Conservation (phyloP, 2,888 invertebrate genomes). For the Pelosia muscerda region DNA sequence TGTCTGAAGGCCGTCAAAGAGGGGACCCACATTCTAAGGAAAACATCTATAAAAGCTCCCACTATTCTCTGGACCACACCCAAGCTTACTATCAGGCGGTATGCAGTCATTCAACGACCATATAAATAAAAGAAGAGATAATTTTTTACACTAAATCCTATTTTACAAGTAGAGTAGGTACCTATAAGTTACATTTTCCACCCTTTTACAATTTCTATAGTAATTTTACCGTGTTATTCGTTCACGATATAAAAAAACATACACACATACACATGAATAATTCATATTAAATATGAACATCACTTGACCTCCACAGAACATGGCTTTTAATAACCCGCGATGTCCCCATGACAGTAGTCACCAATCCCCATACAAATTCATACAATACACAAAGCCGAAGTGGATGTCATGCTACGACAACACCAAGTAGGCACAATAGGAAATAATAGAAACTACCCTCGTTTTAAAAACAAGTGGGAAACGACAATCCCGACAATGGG, state of each 20-base stretch:
- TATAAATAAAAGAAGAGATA: too few relatives aligned
- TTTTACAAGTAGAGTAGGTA: not conserved
- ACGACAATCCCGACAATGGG: constrained; percentile 78
- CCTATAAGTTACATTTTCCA: not conserved
- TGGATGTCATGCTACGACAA: constrained; percentile 82
- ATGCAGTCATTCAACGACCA: too few relatives aligned
- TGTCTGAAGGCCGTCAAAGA: too few relatives aligned
- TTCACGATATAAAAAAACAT: not conserved
- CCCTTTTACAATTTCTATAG: not conserved
- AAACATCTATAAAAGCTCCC: too few relatives aligned
- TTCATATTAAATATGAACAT: constrained; percentile 50
- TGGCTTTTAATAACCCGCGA: constrained; percentile 68
- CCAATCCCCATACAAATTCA: constrained; percentile 41
- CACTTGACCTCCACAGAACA: constrained; percentile 72
- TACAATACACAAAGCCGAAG: constrained; percentile 57
- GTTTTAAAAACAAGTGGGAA: constrained; percentile 84
- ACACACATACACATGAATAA: constrained; percentile 11
- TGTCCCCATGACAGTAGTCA: constrained; percentile 45
- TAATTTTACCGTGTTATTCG: not conserved
- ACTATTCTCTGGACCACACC: too few relatives aligned
- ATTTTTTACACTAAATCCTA: not conserved
- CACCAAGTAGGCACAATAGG: constrained; percentile 74
- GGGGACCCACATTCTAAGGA: too few relatives aligned
- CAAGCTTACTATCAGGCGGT: too few relatives aligned
- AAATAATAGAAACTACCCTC: constrained; percentile 85